Base-by-base conservation (phyloP, 2,113 vertebrate genomes). In the Chionodraco myersi region DNA sequence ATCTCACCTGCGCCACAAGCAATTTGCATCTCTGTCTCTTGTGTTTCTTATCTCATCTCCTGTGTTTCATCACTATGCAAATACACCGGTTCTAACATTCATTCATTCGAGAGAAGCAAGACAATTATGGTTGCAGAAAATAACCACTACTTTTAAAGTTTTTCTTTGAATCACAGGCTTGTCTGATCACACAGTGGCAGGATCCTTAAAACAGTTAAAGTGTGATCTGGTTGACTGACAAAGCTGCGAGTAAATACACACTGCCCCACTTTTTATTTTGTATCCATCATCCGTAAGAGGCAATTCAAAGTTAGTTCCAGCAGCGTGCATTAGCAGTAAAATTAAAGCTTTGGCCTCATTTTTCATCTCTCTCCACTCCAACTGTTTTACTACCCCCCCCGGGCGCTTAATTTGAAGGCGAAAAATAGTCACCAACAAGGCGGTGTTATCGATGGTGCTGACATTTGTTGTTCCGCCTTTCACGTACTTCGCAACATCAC, bases 391-490 rank as follows among this genome's bases (percentile, higher is more conserved):
- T 16, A 34, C 44, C 79, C 72, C 72, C 23, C 71, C 54, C n/a
- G 52, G 61, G 59, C 9, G 16, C 58, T 56, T 73, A 68, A 74
- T 59, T 48, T 34, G 36, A 52, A 62, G 75, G 59, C 59, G 6
- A 88, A 66, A 79, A 85, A 77, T 75, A 74, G 62, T 65, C 74
- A 58, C 82, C 76, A 77, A 79, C 84, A 68, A 77, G 62, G 78
- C 58, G 30, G 57, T 6, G 63, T 84, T 87, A 86, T 88, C 56
- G 59, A 72, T 76, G 61, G 52, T 2, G 68, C 86, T 89, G 87
- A 90, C 87, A 89, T 90, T 88, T 89, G 79, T 10, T 51, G 80
- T 82, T 78, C 69, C 72, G 72, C 67, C 67, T 85, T 77, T 86
- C 80, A 75, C 63, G 62, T 14, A 26, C 72, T 30, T 30, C 45